Evolutionary conservation across 1,140 invertebrate species (phyloP).

Genomic region (Lucilia cuprina): DNA sequence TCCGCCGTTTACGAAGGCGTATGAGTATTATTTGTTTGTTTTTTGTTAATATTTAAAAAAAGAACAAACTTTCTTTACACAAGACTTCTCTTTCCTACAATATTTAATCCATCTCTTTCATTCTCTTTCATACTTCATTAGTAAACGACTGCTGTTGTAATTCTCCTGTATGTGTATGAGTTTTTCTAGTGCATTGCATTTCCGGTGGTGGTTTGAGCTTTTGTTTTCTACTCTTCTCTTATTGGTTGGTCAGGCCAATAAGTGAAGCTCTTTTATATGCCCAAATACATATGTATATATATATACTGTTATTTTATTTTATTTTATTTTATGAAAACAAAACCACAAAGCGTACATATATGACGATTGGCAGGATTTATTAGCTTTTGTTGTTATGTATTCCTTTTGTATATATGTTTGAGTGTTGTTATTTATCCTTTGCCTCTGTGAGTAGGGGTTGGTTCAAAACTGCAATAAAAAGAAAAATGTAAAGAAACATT

Average conservation of each 20-base stretch:
- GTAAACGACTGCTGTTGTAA: neutral
- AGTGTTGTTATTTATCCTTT: neutral
- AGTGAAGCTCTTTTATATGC: slow-evolving; percentile 7
- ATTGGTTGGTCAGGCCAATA: slow-evolving; percentile 32
- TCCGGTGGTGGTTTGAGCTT: slow-evolving; percentile 31
- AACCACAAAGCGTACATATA: neutral
- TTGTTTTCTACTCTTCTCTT: slow-evolving; percentile 14
- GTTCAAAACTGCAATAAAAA: neutral
- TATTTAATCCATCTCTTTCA: neutral
- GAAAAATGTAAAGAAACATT: neutral
- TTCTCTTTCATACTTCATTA: neutral
- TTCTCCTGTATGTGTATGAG: neutral
- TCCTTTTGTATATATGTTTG: neutral
- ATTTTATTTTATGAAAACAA: neutral
- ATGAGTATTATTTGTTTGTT: neutral
- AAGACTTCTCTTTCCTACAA: neutral
- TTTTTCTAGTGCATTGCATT: neutral
- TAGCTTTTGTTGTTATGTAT: neutral
- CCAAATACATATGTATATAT: neutral
- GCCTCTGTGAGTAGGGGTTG: neutral
- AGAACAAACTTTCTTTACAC: neutral
- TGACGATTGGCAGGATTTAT: slow-evolving; percentile 17
- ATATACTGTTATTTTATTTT: too few species aligned
- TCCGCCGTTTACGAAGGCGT: neutral
- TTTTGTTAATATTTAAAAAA: neutral